Evolutionary conservation across 2,797 vertebrate genomes (phyloP), one percentile per base, ranked within the genome.

Genomic region (Sphenodon punctatus): DNA sequence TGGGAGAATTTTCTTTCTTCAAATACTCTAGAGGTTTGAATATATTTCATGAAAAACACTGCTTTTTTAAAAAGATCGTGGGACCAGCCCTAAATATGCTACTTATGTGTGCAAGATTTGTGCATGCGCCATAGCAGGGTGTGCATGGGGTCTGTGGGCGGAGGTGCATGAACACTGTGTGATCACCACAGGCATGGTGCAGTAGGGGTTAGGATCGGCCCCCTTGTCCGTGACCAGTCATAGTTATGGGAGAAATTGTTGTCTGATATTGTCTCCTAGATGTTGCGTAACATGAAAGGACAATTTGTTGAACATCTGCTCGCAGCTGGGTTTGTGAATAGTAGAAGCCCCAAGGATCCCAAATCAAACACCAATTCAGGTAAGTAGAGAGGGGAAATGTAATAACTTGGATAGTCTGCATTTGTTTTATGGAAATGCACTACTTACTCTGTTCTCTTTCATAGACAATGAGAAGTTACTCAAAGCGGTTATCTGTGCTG

Each of bases 1-100:
- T 99, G 98, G 99, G 98, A 99, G 1, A 97, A 99, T 93, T 99
- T 99, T 92, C 95, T 99, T 58, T 99, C 98, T 82, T 93, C 97
- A 80, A 99, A 98, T 58, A 99, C 98, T 2, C 95, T 99, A 23
- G 97, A 99, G 97, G 99, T 99, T n/a, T n/a, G n/a, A n/a, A n/a
- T n/a, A n/a, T n/a, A n/a, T n/a, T n/a, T n/a, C n/a, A n/a, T n/a
- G n/a, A n/a, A n/a, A n/a, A n/a, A n/a, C n/a, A n/a, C n/a, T n/a
- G n/a, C n/a, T n/a, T n/a, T n/a, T n/a, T n/a, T n/a, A n/a, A n/a
- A n/a, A n/a, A n/a, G n/a, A n/a, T n/a, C n/a, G n/a, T n/a, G n/a
- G n/a, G n/a, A n/a, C n/a, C n/a, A n/a, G n/a, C n/a, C n/a, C n/a
- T n/a, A n/a, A n/a, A n/a, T n/a, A n/a, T n/a, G n/a, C n/a, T n/a